Base-by-base conservation (phyloP, 1,140 invertebrate species). In the Tyrophagus putrescentiae region DNA sequence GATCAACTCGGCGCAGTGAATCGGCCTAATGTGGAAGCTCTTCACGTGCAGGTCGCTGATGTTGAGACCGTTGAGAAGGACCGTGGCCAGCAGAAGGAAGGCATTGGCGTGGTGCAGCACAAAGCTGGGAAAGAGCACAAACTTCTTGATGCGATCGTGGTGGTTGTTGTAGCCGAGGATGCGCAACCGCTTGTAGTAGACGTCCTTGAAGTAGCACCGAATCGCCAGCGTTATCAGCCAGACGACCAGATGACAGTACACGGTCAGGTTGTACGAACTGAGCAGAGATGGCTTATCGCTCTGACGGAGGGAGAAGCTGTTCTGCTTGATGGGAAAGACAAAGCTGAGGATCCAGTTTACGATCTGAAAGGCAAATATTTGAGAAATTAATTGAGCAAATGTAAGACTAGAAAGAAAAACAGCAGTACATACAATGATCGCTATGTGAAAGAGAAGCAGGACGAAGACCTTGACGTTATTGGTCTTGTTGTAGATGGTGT, bases 151-250 rank as follows among this genome's bases (percentile, higher is more conserved):
- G n/a, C 21, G 7, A 7, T 61, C 23, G 25, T 61, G 48, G 27
- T 61, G 60, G n/a, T 61, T 61, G 28, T 61, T 34, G 27, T 61
- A 61, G 27, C 60, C 60, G 11, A 61, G 31, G 1, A 61, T 60
- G 31, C 60, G 56, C 11, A 61, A 32, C 48, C 60, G 6, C 59
- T 25, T 6, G 32, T 61, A 61, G 28, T 61, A 61, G 21, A 61
- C 1, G 48, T 61, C 59, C 32, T 57, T 59, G 18, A 61, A 60
- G 33, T 61, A 61, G 27, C 29, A 41, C 13, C 33, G 7, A 29
- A 61, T 57, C 13, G 31, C 2, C 33, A 61, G 31, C 18, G 18
- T 61, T 13, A 61, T 42, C 4, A 61, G 58, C 58, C 60, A 61
- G 16, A 60, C 6, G 42, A 61, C 28, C 18, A 61, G 1, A 4